phyloP scores from a whole-genome alignment of 2,888 invertebrate species.

The Abrostola triplasia region DNA sequence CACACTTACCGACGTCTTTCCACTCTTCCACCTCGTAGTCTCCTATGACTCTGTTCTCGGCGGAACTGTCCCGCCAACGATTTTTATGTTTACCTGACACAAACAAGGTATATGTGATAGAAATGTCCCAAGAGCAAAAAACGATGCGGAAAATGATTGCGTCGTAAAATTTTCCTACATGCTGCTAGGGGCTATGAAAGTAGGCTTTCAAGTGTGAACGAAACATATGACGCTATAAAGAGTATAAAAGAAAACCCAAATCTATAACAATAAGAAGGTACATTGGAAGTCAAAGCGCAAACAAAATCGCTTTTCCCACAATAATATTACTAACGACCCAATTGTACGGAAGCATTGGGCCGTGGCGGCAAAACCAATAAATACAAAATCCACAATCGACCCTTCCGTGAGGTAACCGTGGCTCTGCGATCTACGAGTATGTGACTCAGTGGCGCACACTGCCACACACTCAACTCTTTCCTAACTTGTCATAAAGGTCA shows the following conservation, averaged over 20 bases:
- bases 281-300: conserved; percentile 85
- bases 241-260: conserved; percentile 78
- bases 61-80: conserved; percentile 87
- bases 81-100: conserved; percentile 88
- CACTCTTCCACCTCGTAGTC: conserved; percentile 93
- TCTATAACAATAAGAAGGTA: conserved; percentile 83
- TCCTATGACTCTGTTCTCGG: conserved; percentile 89
- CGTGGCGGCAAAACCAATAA: conserved; percentile 85
- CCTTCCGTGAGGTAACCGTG: conserved; percentile 72
- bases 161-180: conserved; percentile 72
- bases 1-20: conserved; percentile 90
- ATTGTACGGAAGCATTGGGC: conserved; percentile 85
- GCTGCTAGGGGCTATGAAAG: conserved; percentile 71
- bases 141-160: conserved; percentile 69
- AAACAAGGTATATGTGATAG: conserved; percentile 61
- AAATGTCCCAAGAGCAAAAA: conserved; percentile 62
- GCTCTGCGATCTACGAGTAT: conserved; percentile 77
- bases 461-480: conserved; percentile 67
- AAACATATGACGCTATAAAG: conserved; percentile 78
- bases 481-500: not conserved
- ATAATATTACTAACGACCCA: conserved; percentile 87
- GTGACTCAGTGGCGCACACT: conserved; percentile 67
- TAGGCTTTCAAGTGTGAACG: conserved; percentile 75
- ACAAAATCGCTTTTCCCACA: conserved; percentile 86
- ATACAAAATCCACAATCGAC: conserved; percentile 83